These are phyloP conservation scores for Peromyscus nudipes DNA, from an alignment of 2,797 vertebrate species.

Conservation along the genomic window DNA sequence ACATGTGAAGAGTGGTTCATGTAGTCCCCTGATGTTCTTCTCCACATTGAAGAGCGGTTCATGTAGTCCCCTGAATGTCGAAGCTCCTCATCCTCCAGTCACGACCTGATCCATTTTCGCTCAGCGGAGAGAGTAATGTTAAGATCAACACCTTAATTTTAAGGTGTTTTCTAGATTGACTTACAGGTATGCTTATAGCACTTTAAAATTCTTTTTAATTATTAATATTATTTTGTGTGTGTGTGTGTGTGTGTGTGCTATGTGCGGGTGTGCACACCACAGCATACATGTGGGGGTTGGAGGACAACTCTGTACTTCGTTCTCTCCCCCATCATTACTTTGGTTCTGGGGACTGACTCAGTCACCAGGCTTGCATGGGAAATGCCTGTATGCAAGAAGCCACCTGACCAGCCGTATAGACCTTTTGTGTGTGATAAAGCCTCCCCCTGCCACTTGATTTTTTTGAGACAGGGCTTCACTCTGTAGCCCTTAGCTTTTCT, in stretches of 20 bases:
- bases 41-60: constrained; percentile 17
- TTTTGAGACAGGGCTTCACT: background rate
- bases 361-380: background rate
- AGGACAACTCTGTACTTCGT: background rate
- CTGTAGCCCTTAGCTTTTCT: background rate
- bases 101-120: background rate
- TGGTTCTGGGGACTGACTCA: background rate
- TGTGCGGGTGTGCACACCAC: no score
- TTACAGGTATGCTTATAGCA: background rate
- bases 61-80: background rate
- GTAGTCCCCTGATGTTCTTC: no score
- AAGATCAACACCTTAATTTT: constrained; percentile 25
- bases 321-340: no score
- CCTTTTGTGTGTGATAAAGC: background rate
- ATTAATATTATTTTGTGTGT: background rate
- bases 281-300: no score
- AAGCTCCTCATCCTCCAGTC: background rate
- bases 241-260: background rate
- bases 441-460: no score
- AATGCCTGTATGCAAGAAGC: background rate
- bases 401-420: background rate
- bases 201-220: background rate
- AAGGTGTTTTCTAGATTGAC: constrained; percentile 58
- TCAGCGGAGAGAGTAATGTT: constrained; percentile 48
- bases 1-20: no score